Percentiles rank a stretch among this genome's conserved stretches.
These are phyloP conservation scores for Motacilla alba DNA, from an alignment of 2,113 vertebrate species.

Conservation along the genomic window DNA sequence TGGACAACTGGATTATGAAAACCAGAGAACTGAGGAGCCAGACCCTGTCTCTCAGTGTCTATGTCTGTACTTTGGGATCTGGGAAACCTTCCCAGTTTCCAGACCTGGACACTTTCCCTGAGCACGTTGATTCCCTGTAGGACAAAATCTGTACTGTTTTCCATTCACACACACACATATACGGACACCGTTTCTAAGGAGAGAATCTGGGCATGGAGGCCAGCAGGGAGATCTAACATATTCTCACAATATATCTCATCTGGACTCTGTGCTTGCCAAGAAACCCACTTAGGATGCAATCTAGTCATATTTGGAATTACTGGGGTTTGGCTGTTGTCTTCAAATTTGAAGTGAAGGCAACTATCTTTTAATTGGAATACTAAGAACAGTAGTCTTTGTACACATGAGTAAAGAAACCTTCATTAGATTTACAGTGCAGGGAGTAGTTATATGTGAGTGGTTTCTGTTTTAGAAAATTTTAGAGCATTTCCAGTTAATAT, in stretches of 20 bases:
- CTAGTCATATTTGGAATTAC: neutral
- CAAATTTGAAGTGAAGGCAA: neutral
- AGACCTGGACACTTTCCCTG: conserved; percentile 13
- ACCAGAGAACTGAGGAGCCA: neutral
- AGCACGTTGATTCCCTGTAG: neutral
- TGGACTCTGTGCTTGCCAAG: neutral
- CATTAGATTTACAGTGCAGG: neutral
- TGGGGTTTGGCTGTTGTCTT: neutral
- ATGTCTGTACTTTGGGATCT: conserved; percentile 40
- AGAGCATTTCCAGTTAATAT: conserved; percentile 21
- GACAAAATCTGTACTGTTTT: conserved; percentile 26
- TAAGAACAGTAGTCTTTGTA: neutral
- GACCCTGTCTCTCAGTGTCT: neutral
- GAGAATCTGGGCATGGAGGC: neutral
- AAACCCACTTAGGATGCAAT: neutral
- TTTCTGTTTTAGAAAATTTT: conserved; percentile 14
- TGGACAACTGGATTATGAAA: conserved; percentile 5
- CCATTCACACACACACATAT: neutral
- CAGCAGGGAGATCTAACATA: neutral
- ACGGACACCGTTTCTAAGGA: neutral
- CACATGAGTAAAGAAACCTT: neutral
- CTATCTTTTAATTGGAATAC: neutral
- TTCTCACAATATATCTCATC: neutral
- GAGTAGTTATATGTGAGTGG: neutral
- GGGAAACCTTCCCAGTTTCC: conserved; percentile 52